A percentile compares a stretch with the other conserved stretches of the same genome.
These are phyloP conservation scores for Egretta garzetta DNA, from an alignment of 2,113 vertebrate genomes.

Conservation along the genomic window DNA sequence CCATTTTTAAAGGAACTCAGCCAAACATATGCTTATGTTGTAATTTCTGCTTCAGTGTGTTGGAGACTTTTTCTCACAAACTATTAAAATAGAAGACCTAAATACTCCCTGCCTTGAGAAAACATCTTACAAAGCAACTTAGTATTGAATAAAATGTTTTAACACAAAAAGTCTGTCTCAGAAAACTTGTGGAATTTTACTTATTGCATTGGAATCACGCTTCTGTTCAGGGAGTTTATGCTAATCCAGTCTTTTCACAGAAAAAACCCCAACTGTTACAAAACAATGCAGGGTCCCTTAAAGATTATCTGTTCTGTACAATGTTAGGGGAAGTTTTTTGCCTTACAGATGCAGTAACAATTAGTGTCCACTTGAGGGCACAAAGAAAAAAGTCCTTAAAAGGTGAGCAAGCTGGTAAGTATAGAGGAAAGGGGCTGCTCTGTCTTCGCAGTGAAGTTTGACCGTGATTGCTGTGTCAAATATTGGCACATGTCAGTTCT, in stretches of 20 bases:
- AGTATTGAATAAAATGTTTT: background rate
- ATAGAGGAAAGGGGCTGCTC: background rate
- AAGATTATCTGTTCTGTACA: background rate
- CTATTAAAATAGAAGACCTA: background rate
- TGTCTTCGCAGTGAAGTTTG: background rate
- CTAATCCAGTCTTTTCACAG: background rate
- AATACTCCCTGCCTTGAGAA: background rate
- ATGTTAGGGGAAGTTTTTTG: background rate
- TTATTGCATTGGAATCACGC: background rate
- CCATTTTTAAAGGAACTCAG: background rate
- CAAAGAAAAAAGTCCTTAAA: background rate
- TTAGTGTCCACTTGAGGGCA: background rate
- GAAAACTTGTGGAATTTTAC: background rate
- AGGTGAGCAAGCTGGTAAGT: accelerated
- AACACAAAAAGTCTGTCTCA: background rate
- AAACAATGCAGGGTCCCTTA: background rate
- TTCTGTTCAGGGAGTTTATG: background rate
- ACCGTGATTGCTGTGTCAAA: background rate
- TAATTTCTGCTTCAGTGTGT: background rate
- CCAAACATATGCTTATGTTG: background rate
- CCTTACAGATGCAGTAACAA: background rate
- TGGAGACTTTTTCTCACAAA: background rate
- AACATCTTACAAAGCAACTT: background rate
- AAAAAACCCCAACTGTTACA: background rate
- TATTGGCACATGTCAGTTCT: background rate